Evolutionary conservation across 2,888 invertebrate species (phyloP).

Genomic region (Margaritifera margaritifera): DNA sequence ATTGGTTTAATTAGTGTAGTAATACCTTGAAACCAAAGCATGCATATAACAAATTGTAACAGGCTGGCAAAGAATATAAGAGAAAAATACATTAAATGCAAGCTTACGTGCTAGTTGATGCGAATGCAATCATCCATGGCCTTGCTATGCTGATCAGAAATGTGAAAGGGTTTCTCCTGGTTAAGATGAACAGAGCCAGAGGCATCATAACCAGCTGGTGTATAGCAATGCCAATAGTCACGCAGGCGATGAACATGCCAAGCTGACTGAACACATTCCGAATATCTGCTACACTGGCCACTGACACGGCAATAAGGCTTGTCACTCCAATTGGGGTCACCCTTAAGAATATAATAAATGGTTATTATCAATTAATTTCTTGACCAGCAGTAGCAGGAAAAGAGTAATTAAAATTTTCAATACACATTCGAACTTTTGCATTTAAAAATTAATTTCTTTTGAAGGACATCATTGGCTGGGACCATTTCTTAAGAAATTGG

Average conservation of each 20-base stretch:
- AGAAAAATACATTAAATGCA: too few relatives aligned
- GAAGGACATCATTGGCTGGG: too few relatives aligned
- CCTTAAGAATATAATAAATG: slow-evolving; percentile 35
- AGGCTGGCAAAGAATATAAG: too few relatives aligned
- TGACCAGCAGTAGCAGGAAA: too few relatives aligned
- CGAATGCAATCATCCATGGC: slow-evolving; percentile 62
- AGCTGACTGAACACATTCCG: slow-evolving; percentile 49
- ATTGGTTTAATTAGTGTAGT: too few relatives aligned
- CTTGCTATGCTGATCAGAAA: slow-evolving; percentile 47
- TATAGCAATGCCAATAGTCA: slow-evolving; percentile 49
- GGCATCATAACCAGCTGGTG: slow-evolving; percentile 54
- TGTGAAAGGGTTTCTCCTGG: slow-evolving; percentile 56
- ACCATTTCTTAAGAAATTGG: too few relatives aligned
- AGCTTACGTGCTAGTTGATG: slow-evolving; percentile 64
- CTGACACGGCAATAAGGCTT: slow-evolving; percentile 59
- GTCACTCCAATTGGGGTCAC: slow-evolving; percentile 58
- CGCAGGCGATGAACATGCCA: slow-evolving; percentile 54
- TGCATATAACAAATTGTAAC: too few relatives aligned
- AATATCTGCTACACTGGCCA: slow-evolving; percentile 50
- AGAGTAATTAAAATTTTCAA: too few relatives aligned
- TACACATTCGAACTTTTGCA: too few relatives aligned
- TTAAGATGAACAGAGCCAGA: slow-evolving; percentile 42
- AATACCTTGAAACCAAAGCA: too few relatives aligned
- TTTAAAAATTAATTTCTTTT: too few relatives aligned
- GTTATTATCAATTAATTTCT: not conserved